A percentile compares a stretch with the other conserved stretches of the same genome.
These are phyloP conservation scores for Ceratothoa steindachneri DNA, from an alignment of 2,888 invertebrate genomes.

Conservation along the genomic window DNA sequence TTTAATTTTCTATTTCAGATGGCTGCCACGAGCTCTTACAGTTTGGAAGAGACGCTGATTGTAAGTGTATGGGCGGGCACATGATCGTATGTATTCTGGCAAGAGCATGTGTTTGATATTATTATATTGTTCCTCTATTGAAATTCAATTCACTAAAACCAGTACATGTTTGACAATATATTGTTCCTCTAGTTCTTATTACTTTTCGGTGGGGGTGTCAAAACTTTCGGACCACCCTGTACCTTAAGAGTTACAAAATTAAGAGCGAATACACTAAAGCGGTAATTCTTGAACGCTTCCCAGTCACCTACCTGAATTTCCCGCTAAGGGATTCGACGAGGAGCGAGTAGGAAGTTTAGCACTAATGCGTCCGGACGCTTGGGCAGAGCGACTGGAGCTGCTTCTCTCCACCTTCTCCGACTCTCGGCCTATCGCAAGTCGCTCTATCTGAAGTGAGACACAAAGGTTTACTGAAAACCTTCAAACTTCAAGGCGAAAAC, in stretches of 20 bases:
- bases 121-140: too few species aligned
- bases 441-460: not conserved
- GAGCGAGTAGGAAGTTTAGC: not conserved
- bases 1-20: too few species aligned
- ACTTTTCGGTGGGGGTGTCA: not conserved
- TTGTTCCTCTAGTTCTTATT: too few species aligned
- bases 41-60: too few species aligned
- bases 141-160: too few species aligned
- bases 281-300: not conserved
- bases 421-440: not conserved
- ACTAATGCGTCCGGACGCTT: not conserved
- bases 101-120: too few species aligned
- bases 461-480: too few species aligned
- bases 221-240: not conserved
- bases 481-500: too few species aligned
- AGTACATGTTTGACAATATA: not conserved
- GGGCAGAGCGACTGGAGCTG: conserved; percentile 1
- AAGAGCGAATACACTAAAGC: not conserved
- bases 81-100: too few species aligned
- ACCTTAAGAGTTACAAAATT: not conserved
- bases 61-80: too few species aligned
- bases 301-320: not conserved
- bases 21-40: too few species aligned
- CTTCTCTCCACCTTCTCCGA: conserved; percentile 8
- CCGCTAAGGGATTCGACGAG: not conserved